These are phyloP conservation scores for Phlogophora meticulosa DNA, from an alignment of 2,888 invertebrate genomes.

Conservation along the genomic window DNA sequence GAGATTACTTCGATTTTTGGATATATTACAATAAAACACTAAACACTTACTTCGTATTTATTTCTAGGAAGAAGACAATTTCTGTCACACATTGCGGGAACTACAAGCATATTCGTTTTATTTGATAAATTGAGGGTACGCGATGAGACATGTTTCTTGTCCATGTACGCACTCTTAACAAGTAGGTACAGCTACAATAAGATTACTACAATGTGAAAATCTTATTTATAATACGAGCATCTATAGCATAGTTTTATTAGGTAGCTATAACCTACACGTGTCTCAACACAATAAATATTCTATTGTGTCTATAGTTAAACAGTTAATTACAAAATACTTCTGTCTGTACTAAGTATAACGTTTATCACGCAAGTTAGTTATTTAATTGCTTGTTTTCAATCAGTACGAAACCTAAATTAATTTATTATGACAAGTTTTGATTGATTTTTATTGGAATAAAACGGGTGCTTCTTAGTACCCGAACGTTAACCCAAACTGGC, in stretches of 20 bases:
- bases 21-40: too few relatives aligned
- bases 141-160: too few relatives aligned
- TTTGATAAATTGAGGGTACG: too few relatives aligned
- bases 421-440: conserved; percentile 22
- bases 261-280: conserved; percentile 5
- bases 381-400: conserved; percentile 21
- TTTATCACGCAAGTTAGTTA: conserved; percentile 22
- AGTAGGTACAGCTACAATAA: too few relatives aligned
- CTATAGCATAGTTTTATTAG: conserved; percentile 1
- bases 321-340: background rate
- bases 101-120: too few relatives aligned
- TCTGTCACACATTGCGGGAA: too few relatives aligned
- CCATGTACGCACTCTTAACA: too few relatives aligned
- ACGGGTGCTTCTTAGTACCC: background rate
- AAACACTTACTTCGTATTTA: too few relatives aligned
- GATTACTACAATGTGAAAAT: background rate
- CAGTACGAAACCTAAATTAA: conserved; percentile 5
- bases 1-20: too few relatives aligned
- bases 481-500: background rate
- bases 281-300: conserved; percentile 23
- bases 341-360: background rate
- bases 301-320: conserved; percentile 10
- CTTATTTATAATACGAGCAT: background rate
- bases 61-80: too few relatives aligned
- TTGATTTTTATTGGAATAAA: conserved; percentile 10